Percentiles rank a stretch among this genome's conserved stretches.
phyloP scores from a whole-genome alignment of 2,113 vertebrate species.

The Alouatta palliata region DNA sequence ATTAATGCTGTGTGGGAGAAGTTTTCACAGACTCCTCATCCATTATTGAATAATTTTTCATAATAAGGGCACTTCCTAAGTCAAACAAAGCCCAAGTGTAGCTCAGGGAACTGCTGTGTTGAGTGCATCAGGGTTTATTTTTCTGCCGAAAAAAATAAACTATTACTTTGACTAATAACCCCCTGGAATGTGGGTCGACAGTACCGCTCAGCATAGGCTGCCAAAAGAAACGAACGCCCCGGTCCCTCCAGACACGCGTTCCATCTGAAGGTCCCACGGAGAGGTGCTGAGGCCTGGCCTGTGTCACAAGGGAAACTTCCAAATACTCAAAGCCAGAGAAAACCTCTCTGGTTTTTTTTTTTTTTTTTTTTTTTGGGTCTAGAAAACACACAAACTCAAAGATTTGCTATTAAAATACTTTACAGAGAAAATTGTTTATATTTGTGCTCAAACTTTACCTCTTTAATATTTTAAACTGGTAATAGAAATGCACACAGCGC shows the following conservation, averaged over 20 bases:
- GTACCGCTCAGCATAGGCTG: conserved; percentile 79
- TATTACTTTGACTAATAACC: conserved; percentile 95
- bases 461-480: neutral
- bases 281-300: conserved; percentile 78
- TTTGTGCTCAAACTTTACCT: neutral
- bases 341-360: conserved; percentile 66
- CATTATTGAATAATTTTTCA: conserved; percentile 94
- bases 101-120: conserved; percentile 81
- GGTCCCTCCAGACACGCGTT: conserved; percentile 80
- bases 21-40: conserved; percentile 84
- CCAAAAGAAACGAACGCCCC: conserved; percentile 87
- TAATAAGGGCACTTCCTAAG: conserved; percentile 88
- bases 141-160: conserved; percentile 94
- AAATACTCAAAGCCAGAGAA: conserved; percentile 69
- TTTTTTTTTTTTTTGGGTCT: conserved; percentile 60
- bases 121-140: conserved; percentile 93
- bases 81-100: conserved; percentile 92
- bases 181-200: conserved; percentile 90
- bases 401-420: conserved; percentile 43
- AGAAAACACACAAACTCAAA: conserved; percentile 63
- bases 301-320: conserved; percentile 78
- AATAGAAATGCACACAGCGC: fast-evolving
- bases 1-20: conserved; percentile 80
- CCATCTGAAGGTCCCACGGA: conserved; percentile 81
- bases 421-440: neutral